Evolutionary conservation across 2,113 vertebrate species (phyloP).

Genomic region (Malurus melanocephalus): DNA sequence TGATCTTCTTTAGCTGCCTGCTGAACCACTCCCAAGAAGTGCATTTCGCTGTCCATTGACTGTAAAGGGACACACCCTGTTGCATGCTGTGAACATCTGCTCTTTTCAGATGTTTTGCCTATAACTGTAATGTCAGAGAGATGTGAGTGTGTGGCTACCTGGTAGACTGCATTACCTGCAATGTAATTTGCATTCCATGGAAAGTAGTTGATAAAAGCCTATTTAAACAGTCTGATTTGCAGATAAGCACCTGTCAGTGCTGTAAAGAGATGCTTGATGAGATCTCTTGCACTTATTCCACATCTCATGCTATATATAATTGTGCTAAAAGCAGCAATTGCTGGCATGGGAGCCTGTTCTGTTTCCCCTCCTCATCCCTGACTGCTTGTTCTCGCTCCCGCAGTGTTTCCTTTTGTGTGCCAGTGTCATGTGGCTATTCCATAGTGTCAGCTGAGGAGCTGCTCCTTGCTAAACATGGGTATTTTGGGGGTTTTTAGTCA

Average conservation of each 20-base stretch:
- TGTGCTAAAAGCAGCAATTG: neutral
- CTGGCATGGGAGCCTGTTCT: neutral
- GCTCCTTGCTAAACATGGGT: neutral
- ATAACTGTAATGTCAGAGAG: neutral
- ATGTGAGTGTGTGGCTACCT: neutral
- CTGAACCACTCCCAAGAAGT: neutral
- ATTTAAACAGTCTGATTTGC: neutral
- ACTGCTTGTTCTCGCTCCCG: neutral
- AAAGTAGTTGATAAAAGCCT: neutral
- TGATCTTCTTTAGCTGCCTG: neutral
- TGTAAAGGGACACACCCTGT: neutral
- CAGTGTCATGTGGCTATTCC: neutral
- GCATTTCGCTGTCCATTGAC: neutral
- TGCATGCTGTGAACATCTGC: neutral
- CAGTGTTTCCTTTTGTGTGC: neutral
- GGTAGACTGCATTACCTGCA: neutral
- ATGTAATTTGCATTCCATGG: fast-evolving
- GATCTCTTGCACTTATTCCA: neutral
- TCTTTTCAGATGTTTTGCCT: neutral
- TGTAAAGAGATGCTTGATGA: neutral
- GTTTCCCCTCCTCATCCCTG: neutral
- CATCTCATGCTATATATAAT: neutral
- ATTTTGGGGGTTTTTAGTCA: neutral
- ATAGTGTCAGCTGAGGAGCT: neutral
- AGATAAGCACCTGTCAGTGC: neutral